Evolutionary conservation across 2,888 invertebrate genomes (phyloP).

Genomic region (Acleris laterana): DNA sequence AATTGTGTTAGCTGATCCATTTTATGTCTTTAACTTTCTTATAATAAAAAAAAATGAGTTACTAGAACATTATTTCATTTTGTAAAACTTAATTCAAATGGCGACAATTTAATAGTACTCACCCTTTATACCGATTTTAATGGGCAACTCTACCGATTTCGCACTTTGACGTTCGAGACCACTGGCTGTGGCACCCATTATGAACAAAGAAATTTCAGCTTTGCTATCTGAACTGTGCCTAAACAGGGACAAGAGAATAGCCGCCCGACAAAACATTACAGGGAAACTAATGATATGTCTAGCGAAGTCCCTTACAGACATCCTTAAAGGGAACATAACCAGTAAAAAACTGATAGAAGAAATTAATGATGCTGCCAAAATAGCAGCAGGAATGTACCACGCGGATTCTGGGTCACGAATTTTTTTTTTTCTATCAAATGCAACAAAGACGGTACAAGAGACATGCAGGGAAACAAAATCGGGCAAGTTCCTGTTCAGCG

Average conservation of each 20-base stretch:
- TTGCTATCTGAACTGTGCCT: background rate
- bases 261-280: background rate
- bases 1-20: too few species aligned
- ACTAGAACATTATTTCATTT: too few species aligned
- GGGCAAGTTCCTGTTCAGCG: background rate
- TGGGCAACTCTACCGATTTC: too few species aligned
- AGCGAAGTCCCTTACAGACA: background rate
- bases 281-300: background rate
- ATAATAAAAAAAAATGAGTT: too few species aligned
- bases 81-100: too few species aligned
- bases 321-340: background rate
- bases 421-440: background rate
- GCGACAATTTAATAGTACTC: too few species aligned
- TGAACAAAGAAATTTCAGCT: background rate
- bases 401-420: background rate
- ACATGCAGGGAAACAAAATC: background rate
- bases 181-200: background rate
- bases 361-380: conserved; percentile 1
- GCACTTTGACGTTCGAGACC: background rate
- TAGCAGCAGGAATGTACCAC: background rate
- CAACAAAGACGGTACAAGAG: background rate
- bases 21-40: too few species aligned
- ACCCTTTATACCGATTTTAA: too few species aligned
- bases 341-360: background rate
- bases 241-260: background rate